phyloP scores from a whole-genome alignment of 2,888 invertebrate species.

The Embidobia sp. region DNA sequence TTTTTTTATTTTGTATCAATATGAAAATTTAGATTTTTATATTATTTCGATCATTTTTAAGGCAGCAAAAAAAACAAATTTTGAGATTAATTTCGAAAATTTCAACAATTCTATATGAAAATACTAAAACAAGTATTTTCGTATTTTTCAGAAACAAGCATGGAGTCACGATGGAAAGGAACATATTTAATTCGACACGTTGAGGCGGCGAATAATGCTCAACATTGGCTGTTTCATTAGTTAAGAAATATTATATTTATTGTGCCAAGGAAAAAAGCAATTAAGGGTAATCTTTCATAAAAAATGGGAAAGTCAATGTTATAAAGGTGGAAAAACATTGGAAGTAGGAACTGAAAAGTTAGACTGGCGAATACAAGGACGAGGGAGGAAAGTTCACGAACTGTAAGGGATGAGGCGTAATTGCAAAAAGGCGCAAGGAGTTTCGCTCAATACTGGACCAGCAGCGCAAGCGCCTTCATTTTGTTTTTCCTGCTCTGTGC shows the following conservation, averaged over 20 bases:
- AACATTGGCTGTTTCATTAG: not conserved
- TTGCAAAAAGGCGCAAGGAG: constrained; percentile 79
- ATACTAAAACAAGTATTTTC: too few species aligned
- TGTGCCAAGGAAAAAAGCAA: constrained; percentile 72
- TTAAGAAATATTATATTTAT: constrained; percentile 72
- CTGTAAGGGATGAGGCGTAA: constrained; percentile 73
- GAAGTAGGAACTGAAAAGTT: constrained; percentile 62
- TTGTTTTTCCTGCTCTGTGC: constrained; percentile 80
- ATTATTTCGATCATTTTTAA: too few species aligned
- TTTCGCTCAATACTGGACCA: constrained; percentile 80
- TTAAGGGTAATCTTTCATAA: constrained; percentile 54
- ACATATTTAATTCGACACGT: too few species aligned
- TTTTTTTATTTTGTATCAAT: too few species aligned
- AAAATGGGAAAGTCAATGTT: constrained; percentile 60
- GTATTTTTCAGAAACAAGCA: too few species aligned
- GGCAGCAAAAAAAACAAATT: too few species aligned
- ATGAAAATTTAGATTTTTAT: too few species aligned
- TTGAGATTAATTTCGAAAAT: too few species aligned
- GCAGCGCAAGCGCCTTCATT: constrained; percentile 82
- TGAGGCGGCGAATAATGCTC: not conserved
- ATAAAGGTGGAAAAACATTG: constrained; percentile 64
- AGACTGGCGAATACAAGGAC: constrained; percentile 64
- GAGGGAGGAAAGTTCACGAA: constrained; percentile 67
- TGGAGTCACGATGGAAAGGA: too few species aligned
- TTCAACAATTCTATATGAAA: too few species aligned